phyloP scores from a whole-genome alignment of 2,797 vertebrate genomes.

The Somateria mollissima region DNA sequence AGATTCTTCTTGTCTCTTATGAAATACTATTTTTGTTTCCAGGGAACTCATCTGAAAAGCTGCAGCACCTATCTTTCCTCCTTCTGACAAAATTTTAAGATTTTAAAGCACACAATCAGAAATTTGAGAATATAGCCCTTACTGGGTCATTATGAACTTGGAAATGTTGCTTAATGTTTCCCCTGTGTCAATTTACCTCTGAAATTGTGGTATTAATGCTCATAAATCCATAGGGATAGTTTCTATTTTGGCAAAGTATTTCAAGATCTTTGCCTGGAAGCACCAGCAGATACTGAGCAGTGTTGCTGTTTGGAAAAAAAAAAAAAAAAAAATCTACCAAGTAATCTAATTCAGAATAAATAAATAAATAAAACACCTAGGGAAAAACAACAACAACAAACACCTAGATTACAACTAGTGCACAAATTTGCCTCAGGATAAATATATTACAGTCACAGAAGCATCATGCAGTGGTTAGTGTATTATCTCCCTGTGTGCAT shows the following conservation, averaged over 20 bases:
- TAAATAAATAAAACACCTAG: background rate
- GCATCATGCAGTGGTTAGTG: background rate
- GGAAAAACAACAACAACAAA: background rate
- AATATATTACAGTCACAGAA: background rate
- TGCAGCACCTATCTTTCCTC: background rate
- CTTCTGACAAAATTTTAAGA: background rate
- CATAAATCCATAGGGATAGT: background rate
- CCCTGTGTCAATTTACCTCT: background rate
- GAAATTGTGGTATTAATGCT: background rate
- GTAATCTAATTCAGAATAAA: background rate
- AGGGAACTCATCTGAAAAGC: background rate
- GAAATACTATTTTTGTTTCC: slow-evolving; percentile 17
- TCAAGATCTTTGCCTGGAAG: background rate
- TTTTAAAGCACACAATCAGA: background rate
- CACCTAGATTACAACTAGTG: background rate
- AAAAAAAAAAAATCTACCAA: background rate
- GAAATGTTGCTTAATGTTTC: slow-evolving; percentile 1
- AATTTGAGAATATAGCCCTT: background rate
- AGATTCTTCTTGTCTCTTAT: background rate
- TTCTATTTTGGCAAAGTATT: background rate
- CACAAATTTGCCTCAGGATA: background rate
- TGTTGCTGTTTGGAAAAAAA: background rate
- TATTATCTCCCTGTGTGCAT: background rate
- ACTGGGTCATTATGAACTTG: background rate
- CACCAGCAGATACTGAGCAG: background rate